These are phyloP conservation scores for Nyctalus aviator DNA, from an alignment of 2,797 vertebrate genomes.

Conservation along the genomic window DNA sequence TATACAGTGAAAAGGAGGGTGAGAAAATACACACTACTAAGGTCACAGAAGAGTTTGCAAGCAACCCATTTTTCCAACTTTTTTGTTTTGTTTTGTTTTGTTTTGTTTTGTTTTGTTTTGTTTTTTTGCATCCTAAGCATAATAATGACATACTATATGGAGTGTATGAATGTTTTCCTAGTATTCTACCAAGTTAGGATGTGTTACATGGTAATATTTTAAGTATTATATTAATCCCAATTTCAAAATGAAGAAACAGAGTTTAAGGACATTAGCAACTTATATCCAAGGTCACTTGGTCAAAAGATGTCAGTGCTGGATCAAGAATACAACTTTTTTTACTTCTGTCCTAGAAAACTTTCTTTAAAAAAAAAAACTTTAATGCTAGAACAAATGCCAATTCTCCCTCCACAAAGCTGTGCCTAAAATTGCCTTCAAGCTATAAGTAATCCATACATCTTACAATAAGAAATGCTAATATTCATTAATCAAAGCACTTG, in stretches of 20 bases:
- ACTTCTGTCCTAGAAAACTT: not conserved
- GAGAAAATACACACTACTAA: not conserved
- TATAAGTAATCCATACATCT: slow-evolving; percentile 58
- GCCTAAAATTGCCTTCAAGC: slow-evolving; percentile 29
- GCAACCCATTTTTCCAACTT: not conserved
- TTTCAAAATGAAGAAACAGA: slow-evolving; percentile 25
- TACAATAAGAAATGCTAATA: slow-evolving; percentile 65
- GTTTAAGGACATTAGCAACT: not conserved
- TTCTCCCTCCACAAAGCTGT: not conserved
- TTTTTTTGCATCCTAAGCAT: not conserved
- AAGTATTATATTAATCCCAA: not conserved
- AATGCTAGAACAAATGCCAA: not conserved
- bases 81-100: not conserved
- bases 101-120: too few species aligned
- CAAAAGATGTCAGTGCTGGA: not conserved
- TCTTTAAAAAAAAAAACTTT: not conserved
- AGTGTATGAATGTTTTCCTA: not conserved
- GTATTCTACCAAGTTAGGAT: not conserved
- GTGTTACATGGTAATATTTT: not conserved
- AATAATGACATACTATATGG: not conserved
- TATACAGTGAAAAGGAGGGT: not conserved
- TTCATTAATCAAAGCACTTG: slow-evolving; percentile 68
- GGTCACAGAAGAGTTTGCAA: not conserved
- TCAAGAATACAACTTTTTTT: not conserved
- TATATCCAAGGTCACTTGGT: not conserved